Base-by-base conservation (phyloP, 1,140 invertebrate genomes). In the Nephila pilipes region DNA sequence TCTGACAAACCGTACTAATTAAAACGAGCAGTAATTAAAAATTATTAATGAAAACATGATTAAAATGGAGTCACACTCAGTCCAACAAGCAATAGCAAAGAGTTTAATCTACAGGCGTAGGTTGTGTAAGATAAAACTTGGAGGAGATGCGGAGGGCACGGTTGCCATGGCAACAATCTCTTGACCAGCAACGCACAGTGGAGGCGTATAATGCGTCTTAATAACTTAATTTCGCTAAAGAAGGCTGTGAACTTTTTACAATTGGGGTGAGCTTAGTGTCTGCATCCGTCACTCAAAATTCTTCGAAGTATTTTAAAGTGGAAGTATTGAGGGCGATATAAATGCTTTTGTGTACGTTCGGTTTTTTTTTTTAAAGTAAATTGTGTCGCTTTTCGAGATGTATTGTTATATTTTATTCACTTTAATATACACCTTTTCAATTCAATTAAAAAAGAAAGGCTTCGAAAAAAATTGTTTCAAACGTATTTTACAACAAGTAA, bases 11-110 rank as follows among this genome's bases (percentile, higher is more conserved):
- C 65, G 60, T 25, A 63, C 91, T 93, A 75, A 87, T 93, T 93
- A 93, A 93, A 87, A 93, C 69, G 91, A 87, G 85, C 25, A 65
- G 91, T 93, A 93, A 93, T 93, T 93, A 93, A 93, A 93, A 93
- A 93, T 85, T 85, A 93, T 87, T 93, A 93, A 85, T 93, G 91
- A 93, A 93, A 93, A 93, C 81, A 93, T 85, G 90, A 92, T 92
- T 92, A 92, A 92, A 92, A 46, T 54, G 89, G 32, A 88, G 63
- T 88, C 75, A 18, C 58, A 85, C 55, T 60, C 80, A 54, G 38
- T 83, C 55, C 18, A 20, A 32, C 36, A 60, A 58, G 89, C 55
- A 79, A 25, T 22, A 29, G 90, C 58, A 57, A 54, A 85, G 91
- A 87, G 58, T 87, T 63, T 87, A 87, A 87, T 93, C 80, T 85